Base-by-base conservation (phyloP, 2,888 invertebrate genomes). In the Hydrotaea cyrtoneurina region DNA sequence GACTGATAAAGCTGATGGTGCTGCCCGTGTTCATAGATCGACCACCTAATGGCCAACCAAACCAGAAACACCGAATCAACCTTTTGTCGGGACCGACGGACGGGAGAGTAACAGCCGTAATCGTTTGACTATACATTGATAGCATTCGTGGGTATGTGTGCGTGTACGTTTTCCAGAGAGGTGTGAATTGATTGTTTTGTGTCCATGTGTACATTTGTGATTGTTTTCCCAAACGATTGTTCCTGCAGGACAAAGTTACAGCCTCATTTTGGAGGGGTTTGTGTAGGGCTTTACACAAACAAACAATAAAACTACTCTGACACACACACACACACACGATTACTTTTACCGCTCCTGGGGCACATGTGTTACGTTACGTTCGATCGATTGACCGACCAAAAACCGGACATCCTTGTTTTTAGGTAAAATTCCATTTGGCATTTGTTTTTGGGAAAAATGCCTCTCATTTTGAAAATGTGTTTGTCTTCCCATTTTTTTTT, bases 201-300 rank as follows among this genome's bases (percentile, higher is more conserved):
- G 36, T 66, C 19, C 43, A 21, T 66, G 66, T 66, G 53, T 39
- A n/a, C 66, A 31, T 50, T 66, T 43, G 19, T 19, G 43, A 75
- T 75, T 73, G 66, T 74, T 80, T 77, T 78, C 43, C 36, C 57
- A 21, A 80, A 59, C 26, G 39, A 69, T 64, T 78, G 57, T 50
- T 36, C 39, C 15, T 21, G 3, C 23, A 59, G 59, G 26, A 23
- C 26, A 66, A 66, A 66, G 50, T 73, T 23, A 57, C n/a, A 57
- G 15, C 57, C 19, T 43, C 50, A 39, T 31, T 80, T 31, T 66
- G 7, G 72, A n/a, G 50, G 71, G 64, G 78, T 76, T 76, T 73
- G 75, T 76, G 26, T 21, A 36, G 71, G 73, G 75, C 75, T 39
- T 72, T 71, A 64, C 17, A 76, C 50, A 78, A 78, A 78, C 62